Evolutionary conservation across 2,113 vertebrate species (phyloP).

Genomic region (Clarias macrocephalus): DNA sequence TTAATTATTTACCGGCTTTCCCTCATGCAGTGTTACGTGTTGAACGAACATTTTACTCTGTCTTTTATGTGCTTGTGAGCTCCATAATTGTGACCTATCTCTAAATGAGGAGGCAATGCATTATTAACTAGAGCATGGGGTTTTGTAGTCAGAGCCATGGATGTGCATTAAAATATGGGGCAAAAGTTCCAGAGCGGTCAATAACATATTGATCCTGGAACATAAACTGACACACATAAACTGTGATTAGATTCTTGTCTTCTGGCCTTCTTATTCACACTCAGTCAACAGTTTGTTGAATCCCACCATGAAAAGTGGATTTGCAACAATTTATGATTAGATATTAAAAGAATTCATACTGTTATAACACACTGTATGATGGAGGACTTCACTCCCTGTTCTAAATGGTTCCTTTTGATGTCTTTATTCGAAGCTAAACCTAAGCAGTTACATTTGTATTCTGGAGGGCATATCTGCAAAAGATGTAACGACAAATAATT

Average conservation of each 20-base stretch:
- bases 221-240: constrained; percentile 36
- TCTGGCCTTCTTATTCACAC: constrained; percentile 26
- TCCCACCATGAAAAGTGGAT: constrained; percentile 12
- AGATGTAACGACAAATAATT: neutral
- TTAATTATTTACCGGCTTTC: constrained; percentile 38
- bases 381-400: neutral
- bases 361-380: neutral
- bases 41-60: constrained; percentile 39
- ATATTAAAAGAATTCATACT: neutral
- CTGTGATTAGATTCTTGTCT: constrained; percentile 34
- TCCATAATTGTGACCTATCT: constrained; percentile 39
- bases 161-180: constrained; percentile 23
- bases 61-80: constrained; percentile 23
- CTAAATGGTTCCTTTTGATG: neutral
- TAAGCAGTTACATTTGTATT: neutral
- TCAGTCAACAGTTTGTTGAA: constrained; percentile 10
- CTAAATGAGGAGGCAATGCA: constrained; percentile 32
- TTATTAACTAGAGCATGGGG: constrained; percentile 32
- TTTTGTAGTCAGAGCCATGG: constrained; percentile 29
- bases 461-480: neutral
- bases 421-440: neutral
- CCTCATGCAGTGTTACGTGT: constrained; percentile 27
- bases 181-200: constrained; percentile 4
- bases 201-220: constrained; percentile 33
- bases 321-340: constrained; percentile 6